Evolutionary conservation across 2,888 invertebrate species (phyloP).

Genomic region (Augochlorella aurata): DNA sequence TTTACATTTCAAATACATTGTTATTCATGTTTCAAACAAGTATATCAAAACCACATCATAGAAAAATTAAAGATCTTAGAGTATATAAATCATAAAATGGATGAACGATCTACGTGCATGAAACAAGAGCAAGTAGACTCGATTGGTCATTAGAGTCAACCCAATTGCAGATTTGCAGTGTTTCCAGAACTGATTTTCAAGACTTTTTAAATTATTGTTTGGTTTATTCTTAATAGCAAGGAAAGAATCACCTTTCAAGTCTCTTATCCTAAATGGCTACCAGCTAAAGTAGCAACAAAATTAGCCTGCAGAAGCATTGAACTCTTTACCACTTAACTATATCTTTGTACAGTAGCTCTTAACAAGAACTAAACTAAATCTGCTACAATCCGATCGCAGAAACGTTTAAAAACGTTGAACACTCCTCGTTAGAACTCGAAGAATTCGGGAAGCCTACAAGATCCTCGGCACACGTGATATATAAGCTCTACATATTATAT

Average conservation of each 20-base stretch:
- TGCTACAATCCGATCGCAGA: background rate
- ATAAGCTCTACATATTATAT: constrained; percentile 50
- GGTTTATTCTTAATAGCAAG: no score
- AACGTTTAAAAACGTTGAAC: background rate
- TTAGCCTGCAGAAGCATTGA: background rate
- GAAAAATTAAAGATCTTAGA: no score
- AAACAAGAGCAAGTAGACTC: no score
- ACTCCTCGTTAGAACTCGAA: background rate
- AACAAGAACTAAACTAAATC: background rate
- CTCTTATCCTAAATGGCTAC: background rate
- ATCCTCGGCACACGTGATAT: constrained; percentile 60
- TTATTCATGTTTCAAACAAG: no score
- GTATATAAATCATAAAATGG: no score
- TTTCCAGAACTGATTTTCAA: background rate
- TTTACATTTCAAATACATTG: no score
- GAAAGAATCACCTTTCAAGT: background rate
- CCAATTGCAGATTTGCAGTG: background rate
- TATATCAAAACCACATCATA: no score
- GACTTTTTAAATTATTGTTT: background rate
- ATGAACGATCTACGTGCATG: no score
- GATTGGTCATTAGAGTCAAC: no score
- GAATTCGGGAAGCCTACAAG: constrained; percentile 41
- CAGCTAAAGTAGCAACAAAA: background rate
- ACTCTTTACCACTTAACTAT: background rate
- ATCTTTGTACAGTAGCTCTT: background rate